Evolutionary conservation across 2,888 invertebrate species (phyloP).

Genomic region (Mythimna vitellina): DNA sequence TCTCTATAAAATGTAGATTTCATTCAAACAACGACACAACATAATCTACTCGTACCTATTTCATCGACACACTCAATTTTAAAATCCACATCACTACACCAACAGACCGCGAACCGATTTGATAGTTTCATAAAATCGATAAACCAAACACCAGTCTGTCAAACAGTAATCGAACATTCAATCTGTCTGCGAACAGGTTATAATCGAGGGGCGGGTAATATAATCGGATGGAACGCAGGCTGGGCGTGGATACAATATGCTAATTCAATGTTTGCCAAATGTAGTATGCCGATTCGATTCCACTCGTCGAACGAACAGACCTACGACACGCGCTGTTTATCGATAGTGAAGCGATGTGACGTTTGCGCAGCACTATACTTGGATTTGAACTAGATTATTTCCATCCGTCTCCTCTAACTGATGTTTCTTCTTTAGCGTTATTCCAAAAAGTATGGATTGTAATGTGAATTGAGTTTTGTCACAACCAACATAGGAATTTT

Average conservation of each 20-base stretch:
- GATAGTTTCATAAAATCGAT: constrained; percentile 58
- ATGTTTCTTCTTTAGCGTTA: neutral
- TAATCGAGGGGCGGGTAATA: constrained; percentile 73
- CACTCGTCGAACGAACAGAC: constrained; percentile 59
- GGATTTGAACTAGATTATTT: neutral
- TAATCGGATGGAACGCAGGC: constrained; percentile 68
- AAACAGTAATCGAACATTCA: constrained; percentile 61
- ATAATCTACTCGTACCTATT: neutral
- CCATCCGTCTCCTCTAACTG: too few species aligned
- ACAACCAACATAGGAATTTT: neutral
- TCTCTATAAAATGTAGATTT: neutral
- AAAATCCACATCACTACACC: constrained; percentile 43
- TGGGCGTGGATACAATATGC: constrained; percentile 69
- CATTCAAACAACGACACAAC: neutral
- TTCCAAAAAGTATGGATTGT: neutral
- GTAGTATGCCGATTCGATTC: constrained; percentile 69
- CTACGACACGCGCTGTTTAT: constrained; percentile 65
- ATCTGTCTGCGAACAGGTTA: constrained; percentile 66
- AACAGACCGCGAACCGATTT: constrained; percentile 55
- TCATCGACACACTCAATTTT: constrained; percentile 22
- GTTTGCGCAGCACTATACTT: constrained; percentile 41
- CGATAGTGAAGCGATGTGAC: constrained; percentile 59
- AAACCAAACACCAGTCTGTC: constrained; percentile 58
- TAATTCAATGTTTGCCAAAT: constrained; percentile 78
- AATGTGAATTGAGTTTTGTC: neutral